Evolutionary conservation across 2,113 vertebrate genomes (phyloP).

Genomic region (Neopipo cinnamomea): DNA sequence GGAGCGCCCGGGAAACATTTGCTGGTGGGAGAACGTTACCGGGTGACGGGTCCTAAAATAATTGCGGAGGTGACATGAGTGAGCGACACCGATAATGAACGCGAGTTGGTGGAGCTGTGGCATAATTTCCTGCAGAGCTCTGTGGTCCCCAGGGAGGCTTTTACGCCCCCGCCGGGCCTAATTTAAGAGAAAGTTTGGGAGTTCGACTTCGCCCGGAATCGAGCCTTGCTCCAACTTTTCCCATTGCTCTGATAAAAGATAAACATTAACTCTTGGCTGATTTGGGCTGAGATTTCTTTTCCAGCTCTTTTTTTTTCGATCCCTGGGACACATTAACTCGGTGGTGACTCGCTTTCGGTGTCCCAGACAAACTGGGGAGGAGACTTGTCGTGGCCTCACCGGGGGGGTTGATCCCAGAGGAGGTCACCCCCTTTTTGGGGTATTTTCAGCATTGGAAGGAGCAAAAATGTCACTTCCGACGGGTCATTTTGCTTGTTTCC

Average conservation of each 20-base stretch:
- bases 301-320: neutral
- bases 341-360: fast-evolving
- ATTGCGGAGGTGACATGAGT: constrained; percentile 56
- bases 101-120: constrained; percentile 52
- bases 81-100: constrained; percentile 31
- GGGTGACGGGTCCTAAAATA: constrained; percentile 61
- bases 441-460: neutral
- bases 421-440: neutral
- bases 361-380: neutral
- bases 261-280: constrained; percentile 6
- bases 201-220: constrained; percentile 11
- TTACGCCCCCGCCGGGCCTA: constrained; percentile 45
- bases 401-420: neutral
- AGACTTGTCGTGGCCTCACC: neutral
- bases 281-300: neutral
- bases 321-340: neutral
- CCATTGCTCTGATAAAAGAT: neutral
- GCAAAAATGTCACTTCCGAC: neutral
- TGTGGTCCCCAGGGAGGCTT: constrained; percentile 35
- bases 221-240: constrained; percentile 4
- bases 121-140: constrained; percentile 17
- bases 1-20: constrained; percentile 22
- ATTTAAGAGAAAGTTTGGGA: constrained; percentile 56
- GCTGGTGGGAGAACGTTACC: constrained; percentile 53
- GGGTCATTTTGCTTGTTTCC: neutral